Evolutionary conservation across 2,888 invertebrate genomes (phyloP).

Genomic region (Pollenia griseotomentosa): DNA sequence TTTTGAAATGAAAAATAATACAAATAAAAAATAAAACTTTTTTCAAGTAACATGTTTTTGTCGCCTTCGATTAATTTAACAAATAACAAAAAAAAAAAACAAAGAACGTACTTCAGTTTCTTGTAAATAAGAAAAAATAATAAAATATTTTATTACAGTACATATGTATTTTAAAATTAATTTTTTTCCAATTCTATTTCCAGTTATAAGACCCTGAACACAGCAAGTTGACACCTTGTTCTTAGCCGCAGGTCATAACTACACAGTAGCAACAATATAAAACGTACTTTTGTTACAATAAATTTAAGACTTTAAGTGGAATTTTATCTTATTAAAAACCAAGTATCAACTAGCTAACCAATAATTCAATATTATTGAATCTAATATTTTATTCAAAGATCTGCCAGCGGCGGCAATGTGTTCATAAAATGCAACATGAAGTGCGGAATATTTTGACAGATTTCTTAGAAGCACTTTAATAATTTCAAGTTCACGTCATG

Average conservation of each 20-base stretch:
- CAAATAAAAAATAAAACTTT: not conserved
- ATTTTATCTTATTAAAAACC: constrained; percentile 32
- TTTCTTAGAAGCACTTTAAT: constrained; percentile 36
- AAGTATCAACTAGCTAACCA: not conserved
- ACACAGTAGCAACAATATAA: constrained; percentile 38
- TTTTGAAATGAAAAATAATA: not conserved
- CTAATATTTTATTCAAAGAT: not conserved
- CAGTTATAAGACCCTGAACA: constrained; percentile 56
- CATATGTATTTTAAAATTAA: not conserved
- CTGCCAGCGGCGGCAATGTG: constrained; percentile 9
- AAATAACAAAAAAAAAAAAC: not conserved
- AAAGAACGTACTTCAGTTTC: not conserved
- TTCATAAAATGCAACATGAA: constrained; percentile 5
- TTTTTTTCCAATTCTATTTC: constrained; percentile 21
- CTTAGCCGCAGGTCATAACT: constrained; percentile 53
- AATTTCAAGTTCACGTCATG: constrained; percentile 69
- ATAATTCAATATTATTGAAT: constrained; percentile 29
- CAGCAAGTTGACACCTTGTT: constrained; percentile 59
- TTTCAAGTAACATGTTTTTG: constrained; percentile 6
- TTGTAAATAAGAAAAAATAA: constrained; percentile 14
- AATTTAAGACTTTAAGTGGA: constrained; percentile 39
- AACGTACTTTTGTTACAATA: not conserved
- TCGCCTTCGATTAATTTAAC: constrained; percentile 5
- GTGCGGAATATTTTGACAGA: constrained; percentile 31
- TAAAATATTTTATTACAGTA: constrained; percentile 18